Evolutionary conservation across 2,113 vertebrate species (phyloP).

Genomic region (Corythornis cristatus): DNA sequence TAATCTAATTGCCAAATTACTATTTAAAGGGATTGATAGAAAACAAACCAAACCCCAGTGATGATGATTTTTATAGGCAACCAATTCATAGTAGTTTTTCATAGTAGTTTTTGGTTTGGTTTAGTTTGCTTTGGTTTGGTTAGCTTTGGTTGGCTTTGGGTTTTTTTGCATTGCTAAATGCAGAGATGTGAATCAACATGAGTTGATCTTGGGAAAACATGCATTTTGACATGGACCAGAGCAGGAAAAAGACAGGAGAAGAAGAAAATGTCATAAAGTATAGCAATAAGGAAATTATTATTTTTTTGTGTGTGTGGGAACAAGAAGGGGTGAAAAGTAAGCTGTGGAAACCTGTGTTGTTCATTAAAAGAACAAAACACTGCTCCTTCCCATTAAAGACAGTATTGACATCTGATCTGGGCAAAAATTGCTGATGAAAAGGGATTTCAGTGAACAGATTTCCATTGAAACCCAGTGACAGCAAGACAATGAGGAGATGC

Average conservation of each 20-base stretch:
- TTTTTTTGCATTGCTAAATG: background rate
- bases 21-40: background rate
- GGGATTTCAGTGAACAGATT: background rate
- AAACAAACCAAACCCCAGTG: background rate
- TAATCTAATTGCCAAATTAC: background rate
- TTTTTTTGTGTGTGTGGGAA: background rate
- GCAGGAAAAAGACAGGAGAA: background rate
- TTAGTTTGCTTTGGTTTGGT: too few species aligned
- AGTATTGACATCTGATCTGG: background rate
- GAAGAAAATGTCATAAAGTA: background rate
- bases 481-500: background rate
- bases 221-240: background rate
- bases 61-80: background rate
- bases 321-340: background rate
- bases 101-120: too few species aligned
- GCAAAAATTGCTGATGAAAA: background rate
- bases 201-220: background rate
- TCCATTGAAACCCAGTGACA: constrained; percentile 12
- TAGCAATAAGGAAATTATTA: background rate
- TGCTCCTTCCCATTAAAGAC: background rate
- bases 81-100: background rate
- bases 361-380: background rate
- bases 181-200: background rate
- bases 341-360: background rate
- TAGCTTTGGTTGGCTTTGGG: background rate